Evolutionary conservation across 2,888 invertebrate species (phyloP).

Genomic region (Laothoe populi): DNA sequence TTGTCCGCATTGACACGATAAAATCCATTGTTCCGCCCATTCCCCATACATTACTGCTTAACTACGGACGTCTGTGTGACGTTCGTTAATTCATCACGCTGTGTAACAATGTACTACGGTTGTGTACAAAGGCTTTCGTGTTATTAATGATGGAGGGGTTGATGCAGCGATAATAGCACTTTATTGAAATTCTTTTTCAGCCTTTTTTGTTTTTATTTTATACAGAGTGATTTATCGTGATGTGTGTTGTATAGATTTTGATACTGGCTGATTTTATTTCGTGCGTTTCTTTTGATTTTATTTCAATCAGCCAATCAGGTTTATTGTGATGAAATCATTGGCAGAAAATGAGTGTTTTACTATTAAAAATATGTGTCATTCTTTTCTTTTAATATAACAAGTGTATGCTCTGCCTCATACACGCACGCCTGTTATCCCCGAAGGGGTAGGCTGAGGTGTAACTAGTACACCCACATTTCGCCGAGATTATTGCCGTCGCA

Average conservation of each 20-base stretch:
- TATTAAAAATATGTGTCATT: too few relatives aligned
- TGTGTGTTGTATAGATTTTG: neutral
- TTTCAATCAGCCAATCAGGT: too few relatives aligned
- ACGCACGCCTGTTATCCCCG: too few relatives aligned
- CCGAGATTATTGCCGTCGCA: too few relatives aligned
- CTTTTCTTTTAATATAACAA: too few relatives aligned
- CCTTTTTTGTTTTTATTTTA: slow-evolving; percentile 10
- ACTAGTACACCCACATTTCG: too few relatives aligned
- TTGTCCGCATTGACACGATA: neutral
- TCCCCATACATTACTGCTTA: neutral
- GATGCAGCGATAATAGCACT: slow-evolving; percentile 22
- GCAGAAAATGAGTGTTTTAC: too few relatives aligned
- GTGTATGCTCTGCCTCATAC: too few relatives aligned
- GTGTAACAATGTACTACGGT: slow-evolving; percentile 15
- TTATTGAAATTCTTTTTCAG: slow-evolving; percentile 13
- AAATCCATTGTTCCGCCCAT: neutral
- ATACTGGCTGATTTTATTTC: slow-evolving; percentile 10
- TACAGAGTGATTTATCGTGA: slow-evolving; percentile 5
- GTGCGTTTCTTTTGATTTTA: too few relatives aligned
- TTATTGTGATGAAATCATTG: too few relatives aligned
- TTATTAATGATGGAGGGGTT: slow-evolving; percentile 29
- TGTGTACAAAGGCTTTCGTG: slow-evolving; percentile 34
- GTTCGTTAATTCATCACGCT: slow-evolving; percentile 37
- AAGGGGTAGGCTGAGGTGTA: too few relatives aligned
- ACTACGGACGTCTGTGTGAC: slow-evolving; percentile 13